Percentiles rank a stretch among this genome's conserved stretches.
Evolutionary conservation across 2,888 invertebrate species (phyloP).

Genomic region (Dicroscelio sp.): DNA sequence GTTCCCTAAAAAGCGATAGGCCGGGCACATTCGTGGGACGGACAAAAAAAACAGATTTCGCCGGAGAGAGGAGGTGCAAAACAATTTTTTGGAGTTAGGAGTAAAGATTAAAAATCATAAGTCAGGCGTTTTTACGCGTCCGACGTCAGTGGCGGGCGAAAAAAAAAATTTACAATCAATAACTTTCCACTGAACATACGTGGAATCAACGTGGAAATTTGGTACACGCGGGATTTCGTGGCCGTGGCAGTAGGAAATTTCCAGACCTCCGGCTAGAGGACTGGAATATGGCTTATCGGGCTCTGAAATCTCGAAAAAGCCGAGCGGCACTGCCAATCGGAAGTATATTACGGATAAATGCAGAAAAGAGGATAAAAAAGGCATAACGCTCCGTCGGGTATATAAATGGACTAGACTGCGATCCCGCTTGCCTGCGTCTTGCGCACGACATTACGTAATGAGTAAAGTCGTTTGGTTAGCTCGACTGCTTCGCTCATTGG

Average conservation of each 20-base stretch:
- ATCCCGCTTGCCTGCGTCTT: slow-evolving; percentile 91
- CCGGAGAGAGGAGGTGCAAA: slow-evolving; percentile 23
- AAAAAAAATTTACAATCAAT: slow-evolving; percentile 48
- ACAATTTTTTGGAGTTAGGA: slow-evolving; percentile 53
- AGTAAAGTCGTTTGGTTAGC: slow-evolving; percentile 90
- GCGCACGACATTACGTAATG: slow-evolving; percentile 90
- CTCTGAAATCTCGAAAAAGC: slow-evolving; percentile 88
- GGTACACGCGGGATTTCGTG: slow-evolving; percentile 26
- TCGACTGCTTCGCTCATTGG: slow-evolving; percentile 83
- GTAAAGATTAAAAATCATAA: slow-evolving; percentile 64
- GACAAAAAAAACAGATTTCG: slow-evolving; percentile 10
- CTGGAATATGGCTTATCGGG: slow-evolving; percentile 86
- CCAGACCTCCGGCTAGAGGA: slow-evolving; percentile 82
- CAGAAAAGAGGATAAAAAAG: slow-evolving; percentile 83
- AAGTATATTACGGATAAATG: slow-evolving; percentile 89
- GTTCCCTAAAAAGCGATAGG: slow-evolving; percentile 37
- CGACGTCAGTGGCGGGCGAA: not conserved
- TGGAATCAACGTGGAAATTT: slow-evolving; percentile 50
- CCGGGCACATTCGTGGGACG: slow-evolving; percentile 43
- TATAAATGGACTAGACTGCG: slow-evolving; percentile 90
- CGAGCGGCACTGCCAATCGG: slow-evolving; percentile 86
- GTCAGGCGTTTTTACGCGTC: slow-evolving; percentile 42
- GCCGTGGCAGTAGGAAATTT: slow-evolving; percentile 90
- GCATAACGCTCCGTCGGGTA: slow-evolving; percentile 77
- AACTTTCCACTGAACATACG: not conserved